Evolutionary conservation across 2,888 invertebrate species (phyloP).

Genomic region (Meta bourneti): DNA sequence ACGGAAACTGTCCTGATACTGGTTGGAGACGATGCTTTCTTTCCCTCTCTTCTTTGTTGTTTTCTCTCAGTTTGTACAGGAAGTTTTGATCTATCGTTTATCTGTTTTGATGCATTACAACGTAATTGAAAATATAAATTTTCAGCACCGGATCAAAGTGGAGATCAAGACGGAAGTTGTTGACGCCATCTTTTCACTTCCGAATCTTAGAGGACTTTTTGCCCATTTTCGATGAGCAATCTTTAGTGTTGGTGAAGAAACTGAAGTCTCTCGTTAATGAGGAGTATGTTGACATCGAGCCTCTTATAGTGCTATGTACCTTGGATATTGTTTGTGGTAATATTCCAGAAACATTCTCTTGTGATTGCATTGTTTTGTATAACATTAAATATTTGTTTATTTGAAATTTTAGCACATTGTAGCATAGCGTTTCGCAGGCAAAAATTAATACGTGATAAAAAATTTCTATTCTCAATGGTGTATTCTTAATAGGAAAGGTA

Average conservation of each 20-base stretch:
- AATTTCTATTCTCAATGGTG: neutral
- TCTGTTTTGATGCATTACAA: neutral
- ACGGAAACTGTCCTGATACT: too few species aligned
- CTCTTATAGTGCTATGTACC: slow-evolving; percentile 41
- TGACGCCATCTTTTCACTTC: slow-evolving; percentile 90
- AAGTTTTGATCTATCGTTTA: neutral
- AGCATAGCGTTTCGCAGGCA: slow-evolving; percentile 81
- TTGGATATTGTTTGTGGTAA: slow-evolving; percentile 61
- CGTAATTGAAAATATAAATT: neutral
- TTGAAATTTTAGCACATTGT: neutral
- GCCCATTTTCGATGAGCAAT: slow-evolving; percentile 86
- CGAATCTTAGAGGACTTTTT: slow-evolving; percentile 88
- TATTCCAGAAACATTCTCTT: neutral
- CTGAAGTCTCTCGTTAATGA: slow-evolving; percentile 8
- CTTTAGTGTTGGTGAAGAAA: slow-evolving; percentile 82
- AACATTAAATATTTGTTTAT: neutral
- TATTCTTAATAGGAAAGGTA: too few species aligned
- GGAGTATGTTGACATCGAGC: slow-evolving; percentile 43
- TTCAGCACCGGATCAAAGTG: slow-evolving; percentile 84
- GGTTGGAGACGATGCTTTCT: too few species aligned
- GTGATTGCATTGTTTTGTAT: neutral
- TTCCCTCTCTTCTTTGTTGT: too few species aligned
- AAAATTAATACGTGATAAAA: neutral
- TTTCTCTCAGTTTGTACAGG: neutral
- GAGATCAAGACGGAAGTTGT: slow-evolving; percentile 86